Base-by-base conservation (phyloP, 2,888 invertebrate species). In the Macaria liturata region DNA sequence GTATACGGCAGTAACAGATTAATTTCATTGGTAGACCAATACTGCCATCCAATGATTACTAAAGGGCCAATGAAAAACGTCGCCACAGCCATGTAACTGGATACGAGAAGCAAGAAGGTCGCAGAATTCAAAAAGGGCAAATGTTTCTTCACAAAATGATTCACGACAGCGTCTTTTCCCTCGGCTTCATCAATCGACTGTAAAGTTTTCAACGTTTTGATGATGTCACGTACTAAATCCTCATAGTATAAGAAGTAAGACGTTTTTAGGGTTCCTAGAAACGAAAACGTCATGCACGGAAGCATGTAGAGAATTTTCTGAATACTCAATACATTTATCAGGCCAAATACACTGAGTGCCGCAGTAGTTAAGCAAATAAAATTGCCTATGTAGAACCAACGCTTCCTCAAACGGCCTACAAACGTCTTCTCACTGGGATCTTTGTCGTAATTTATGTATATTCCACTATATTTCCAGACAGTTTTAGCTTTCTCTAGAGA, bases 1-100 rank as follows among this genome's bases (percentile, higher is more conserved):
- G 73, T 5, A 61, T 78, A 85, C 0, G 84, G 85, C 9, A 76
- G 55, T 37, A 67, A 60, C 6, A 82, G 64, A 47, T 68, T 63
- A 2, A 83, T 32, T 63, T 76, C 62, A 3, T 75, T 76, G 0
- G 75, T 71, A 9, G 59, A 58, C 4, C 59, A 66, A 61, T 83
- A 85, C 37, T 65, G 54, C 8, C 67, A 59, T 39, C 56, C 62
- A 45, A 66, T 67, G 5, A 77, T 49, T 6, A 71, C 4, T 9
- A 78, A 43, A 0, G 83, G 80, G 0, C 72, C 73, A 4, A 69
- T 7, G 4, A 60, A 68, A 65, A 82, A 83, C 4, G 70, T 59
- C 0, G 46, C 2, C 0, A 74, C 45, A 0, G 66, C 76, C 7
- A 62, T 5, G 4, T 9, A 4, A 45, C 50, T 57, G n/a, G 68